These are phyloP conservation scores for Onychomys torridus DNA, from an alignment of 2,797 vertebrate genomes.

Conservation along the genomic window DNA sequence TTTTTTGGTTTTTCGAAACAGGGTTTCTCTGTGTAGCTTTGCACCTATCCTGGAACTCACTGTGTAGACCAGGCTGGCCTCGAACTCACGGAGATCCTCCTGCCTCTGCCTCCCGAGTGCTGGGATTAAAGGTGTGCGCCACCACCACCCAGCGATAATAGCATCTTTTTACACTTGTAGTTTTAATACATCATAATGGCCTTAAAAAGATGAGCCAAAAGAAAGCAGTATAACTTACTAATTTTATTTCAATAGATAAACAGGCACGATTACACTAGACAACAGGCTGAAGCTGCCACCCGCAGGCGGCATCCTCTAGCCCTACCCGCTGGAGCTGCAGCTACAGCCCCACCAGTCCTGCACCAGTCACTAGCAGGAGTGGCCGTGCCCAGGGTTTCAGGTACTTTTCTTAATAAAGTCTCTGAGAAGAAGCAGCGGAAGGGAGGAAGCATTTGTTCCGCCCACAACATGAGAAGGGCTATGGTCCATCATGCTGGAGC, in stretches of 20 bases:
- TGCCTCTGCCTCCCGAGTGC: too few relatives aligned
- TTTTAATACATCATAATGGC: slow-evolving; percentile 36
- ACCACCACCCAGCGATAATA: too few relatives aligned
- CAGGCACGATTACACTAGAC: background rate
- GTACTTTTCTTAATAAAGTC: background rate
- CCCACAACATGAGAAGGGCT: background rate
- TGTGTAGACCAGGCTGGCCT: too few relatives aligned
- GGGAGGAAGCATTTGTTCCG: background rate
- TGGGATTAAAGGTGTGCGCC: too few relatives aligned
- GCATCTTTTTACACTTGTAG: background rate
- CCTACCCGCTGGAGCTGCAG: background rate
- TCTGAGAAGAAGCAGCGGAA: background rate
- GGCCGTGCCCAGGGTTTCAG: background rate
- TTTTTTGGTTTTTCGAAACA: too few relatives aligned
- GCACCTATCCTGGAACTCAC: too few relatives aligned
- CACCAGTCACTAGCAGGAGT: background rate
- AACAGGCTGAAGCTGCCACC: background rate
- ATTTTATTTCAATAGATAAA: slow-evolving; percentile 45
- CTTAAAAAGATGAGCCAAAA: slow-evolving; percentile 18
- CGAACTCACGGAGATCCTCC: too few relatives aligned
- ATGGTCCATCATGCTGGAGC: too few relatives aligned
- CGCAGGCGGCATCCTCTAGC: background rate
- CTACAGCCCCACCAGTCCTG: background rate
- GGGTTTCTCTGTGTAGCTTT: too few relatives aligned
- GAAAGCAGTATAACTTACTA: background rate